A percentile compares a stretch with the other conserved stretches of the same genome.
These are phyloP conservation scores for Rhyzopertha dominica DNA, from an alignment of 1,140 invertebrate species.

Conservation along the genomic window DNA sequence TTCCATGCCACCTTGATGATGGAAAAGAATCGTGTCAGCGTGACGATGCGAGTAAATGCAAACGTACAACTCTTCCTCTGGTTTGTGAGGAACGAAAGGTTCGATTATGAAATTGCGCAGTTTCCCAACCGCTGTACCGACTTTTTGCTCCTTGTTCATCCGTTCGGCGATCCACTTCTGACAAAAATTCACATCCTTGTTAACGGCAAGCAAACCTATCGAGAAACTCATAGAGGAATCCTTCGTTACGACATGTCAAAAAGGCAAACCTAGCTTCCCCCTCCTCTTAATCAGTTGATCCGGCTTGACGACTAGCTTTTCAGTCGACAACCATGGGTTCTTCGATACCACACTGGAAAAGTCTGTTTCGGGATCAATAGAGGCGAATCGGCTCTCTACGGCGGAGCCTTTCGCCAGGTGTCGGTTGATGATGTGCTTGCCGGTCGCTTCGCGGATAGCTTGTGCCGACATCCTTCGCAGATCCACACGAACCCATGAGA, in stretches of 20 bases:
- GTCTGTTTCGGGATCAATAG: slow-evolving; percentile 72
- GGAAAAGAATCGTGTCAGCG: slow-evolving; percentile 93
- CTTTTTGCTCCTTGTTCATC: slow-evolving; percentile 79
- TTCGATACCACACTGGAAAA: slow-evolving; percentile 71
- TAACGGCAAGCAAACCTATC: slow-evolving; percentile 86
- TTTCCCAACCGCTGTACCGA: slow-evolving; percentile 82
- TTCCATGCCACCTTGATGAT: slow-evolving; percentile 97
- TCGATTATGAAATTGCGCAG: slow-evolving; percentile 95
- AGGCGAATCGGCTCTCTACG: slow-evolving; percentile 76
- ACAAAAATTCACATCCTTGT: slow-evolving; percentile 71
- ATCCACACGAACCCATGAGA: too few species aligned
- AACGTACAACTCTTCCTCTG: slow-evolving; percentile 93
- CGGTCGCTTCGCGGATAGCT: slow-evolving; percentile 93
- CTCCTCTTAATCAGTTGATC: slow-evolving; percentile 98
- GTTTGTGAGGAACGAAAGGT: slow-evolving; percentile 87
- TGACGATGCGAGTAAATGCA: slow-evolving; percentile 94
- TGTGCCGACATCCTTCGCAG: slow-evolving; percentile 99
- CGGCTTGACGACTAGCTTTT: slow-evolving; percentile 92
- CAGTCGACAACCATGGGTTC: slow-evolving; percentile 82
- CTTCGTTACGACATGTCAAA: too few species aligned
- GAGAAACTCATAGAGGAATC: too few species aligned
- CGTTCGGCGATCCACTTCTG: slow-evolving; percentile 86
- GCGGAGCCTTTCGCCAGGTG: slow-evolving; percentile 67
- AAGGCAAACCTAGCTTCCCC: slow-evolving; percentile 78
- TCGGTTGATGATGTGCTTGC: slow-evolving; percentile 89